These are phyloP conservation scores for Mesitornis unicolor DNA, from an alignment of 2,113 vertebrate species.

Conservation along the genomic window DNA sequence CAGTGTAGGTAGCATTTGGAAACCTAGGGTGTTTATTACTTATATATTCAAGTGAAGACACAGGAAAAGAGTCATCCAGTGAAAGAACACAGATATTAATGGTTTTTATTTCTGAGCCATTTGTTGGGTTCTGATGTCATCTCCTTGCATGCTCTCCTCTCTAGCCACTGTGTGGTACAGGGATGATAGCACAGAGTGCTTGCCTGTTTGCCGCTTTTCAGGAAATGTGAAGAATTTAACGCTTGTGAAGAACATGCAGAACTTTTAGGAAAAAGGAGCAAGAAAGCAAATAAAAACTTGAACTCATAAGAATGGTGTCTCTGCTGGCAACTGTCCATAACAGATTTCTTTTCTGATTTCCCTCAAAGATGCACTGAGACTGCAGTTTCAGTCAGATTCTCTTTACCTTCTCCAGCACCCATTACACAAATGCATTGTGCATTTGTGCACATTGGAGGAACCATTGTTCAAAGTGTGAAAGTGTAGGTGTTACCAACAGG, in stretches of 20 bases:
- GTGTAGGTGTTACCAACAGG: not conserved
- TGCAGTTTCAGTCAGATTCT: not conserved
- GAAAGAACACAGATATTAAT: not conserved
- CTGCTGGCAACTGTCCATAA: not conserved
- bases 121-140: not conserved
- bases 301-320: not conserved
- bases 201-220: not conserved
- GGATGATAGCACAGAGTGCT: not conserved
- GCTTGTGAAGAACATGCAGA: not conserved
- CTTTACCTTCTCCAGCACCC: not conserved
- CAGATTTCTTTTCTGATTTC: not conserved
- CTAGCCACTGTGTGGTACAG: not conserved
- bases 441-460: accelerated
- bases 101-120: not conserved
- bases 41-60: not conserved
- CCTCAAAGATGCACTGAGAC: not conserved
- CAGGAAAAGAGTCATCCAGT: not conserved
- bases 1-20: not conserved
- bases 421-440: not conserved
- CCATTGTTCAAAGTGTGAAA: not conserved
- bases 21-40: not conserved
- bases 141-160: not conserved
- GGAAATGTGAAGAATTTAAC: not conserved
- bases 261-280: not conserved
- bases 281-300: not conserved